Base-by-base conservation (phyloP, 2,797 vertebrate genomes). In the Garrulus glandarius region DNA sequence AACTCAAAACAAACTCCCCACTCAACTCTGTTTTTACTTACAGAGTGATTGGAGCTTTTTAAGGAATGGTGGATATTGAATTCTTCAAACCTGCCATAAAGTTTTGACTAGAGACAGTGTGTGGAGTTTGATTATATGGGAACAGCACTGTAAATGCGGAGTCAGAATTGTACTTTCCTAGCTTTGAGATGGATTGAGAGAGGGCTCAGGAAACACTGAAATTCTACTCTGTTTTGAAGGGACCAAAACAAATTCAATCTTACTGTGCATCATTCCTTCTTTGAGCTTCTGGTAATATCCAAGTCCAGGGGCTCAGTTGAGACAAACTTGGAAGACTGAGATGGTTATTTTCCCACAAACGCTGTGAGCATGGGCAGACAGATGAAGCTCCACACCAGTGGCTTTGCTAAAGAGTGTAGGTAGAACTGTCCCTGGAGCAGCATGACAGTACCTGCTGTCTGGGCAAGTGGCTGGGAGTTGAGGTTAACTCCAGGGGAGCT, bases 351-450 rank as follows among this genome's bases (percentile, higher is more conserved):
- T 90, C 76, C 47, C 2, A 3, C 18, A 61, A 1, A 32, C 1
- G 2, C 17, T 8, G 41, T 52, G 79, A 41, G 63, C 59, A 47
- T 34, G 46, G 13, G 6, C 41, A 52, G 49, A n/a, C 30, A 18
- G 44, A 15, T 0, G 0, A 27, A 71, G 61, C 24, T 60, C 19
- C 55, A 10, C n/a, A 7, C 14, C 30, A 17, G 4, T 3, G 23
- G 19, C 36, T 84, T 84, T n/a, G 37, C 14, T 75, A 32, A 39
- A 44, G 17, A 39, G 36, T 32, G 49, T 19, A 37, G 41, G 34
- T 75, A 30, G 65, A 81, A 9, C 20, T 56, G 41, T 29, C 36
- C 8, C 39, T 41, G 53, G 4, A 55, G 60, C 56, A 70, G 60
- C 68, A 37, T 55, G 43, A 6, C 18, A 61, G 39, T n/a, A 3